phyloP scores from a whole-genome alignment of 2,797 vertebrate genomes.

The Mareca strepera region DNA sequence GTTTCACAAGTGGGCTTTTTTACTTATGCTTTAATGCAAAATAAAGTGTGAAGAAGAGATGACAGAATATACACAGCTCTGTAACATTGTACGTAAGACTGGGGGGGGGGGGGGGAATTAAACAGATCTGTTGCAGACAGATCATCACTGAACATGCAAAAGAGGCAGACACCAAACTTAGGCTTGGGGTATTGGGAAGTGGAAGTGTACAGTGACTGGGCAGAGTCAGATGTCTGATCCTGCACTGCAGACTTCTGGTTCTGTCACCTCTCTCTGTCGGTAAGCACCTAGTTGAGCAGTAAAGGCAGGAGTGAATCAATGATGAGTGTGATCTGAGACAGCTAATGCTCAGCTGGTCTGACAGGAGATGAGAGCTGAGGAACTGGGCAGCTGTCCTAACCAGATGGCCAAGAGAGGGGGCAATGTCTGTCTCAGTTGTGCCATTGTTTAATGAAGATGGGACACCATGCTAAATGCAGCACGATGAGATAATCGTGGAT shows the following conservation, averaged over 20 bases:
- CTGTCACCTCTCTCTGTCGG: background rate
- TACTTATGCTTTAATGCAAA: background rate
- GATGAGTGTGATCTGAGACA: background rate
- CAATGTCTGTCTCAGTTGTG: background rate
- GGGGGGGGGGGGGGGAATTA: background rate
- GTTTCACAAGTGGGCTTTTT: background rate
- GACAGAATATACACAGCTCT: background rate
- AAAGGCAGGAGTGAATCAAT: background rate
- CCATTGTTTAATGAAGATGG: background rate
- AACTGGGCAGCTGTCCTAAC: background rate
- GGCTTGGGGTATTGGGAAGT: background rate
- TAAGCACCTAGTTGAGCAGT: background rate
- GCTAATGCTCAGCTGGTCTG: background rate
- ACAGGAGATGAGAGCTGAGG: background rate
- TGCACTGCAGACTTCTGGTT: background rate
- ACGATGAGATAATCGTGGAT: background rate
- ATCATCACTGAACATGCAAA: background rate
- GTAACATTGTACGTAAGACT: background rate
- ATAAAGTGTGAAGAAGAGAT: background rate
- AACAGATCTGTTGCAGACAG: background rate
- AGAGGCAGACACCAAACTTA: accelerated
- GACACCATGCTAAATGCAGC: background rate
- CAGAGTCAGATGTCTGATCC: background rate
- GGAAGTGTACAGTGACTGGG: background rate
- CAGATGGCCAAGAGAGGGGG: background rate